These are phyloP conservation scores for Psylliodes chrysocephalus DNA, from an alignment of 2,888 invertebrate genomes.

Conservation along the genomic window DNA sequence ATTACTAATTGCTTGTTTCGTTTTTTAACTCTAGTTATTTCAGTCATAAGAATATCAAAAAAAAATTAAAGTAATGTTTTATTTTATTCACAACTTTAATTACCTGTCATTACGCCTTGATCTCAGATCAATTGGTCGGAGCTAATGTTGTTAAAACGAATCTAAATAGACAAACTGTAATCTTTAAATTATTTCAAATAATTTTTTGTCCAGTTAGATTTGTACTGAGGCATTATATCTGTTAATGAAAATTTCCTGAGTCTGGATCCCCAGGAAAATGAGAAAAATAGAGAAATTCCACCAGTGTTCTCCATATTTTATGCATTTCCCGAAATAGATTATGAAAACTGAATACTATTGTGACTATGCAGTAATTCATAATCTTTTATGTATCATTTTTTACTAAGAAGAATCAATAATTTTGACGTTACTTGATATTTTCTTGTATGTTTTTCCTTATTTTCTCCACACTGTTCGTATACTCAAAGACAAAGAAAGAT, in stretches of 20 bases:
- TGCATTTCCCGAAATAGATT: not conserved
- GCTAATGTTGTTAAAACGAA: not conserved
- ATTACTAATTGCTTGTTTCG: no score
- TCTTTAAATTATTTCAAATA: not conserved
- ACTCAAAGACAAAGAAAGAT: no score
- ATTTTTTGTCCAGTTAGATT: not conserved
- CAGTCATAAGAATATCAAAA: not conserved
- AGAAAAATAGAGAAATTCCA: slow-evolving; percentile 4
- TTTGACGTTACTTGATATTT: no score
- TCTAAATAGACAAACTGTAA: not conserved
- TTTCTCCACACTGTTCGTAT: no score
- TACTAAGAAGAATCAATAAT: no score
- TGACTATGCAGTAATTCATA: no score
- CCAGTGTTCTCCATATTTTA: not conserved
- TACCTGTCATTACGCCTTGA: not conserved
- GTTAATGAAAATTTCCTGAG: slow-evolving; percentile 7
- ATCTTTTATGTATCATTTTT: no score
- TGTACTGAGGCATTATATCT: no score
- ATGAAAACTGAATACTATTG: no score
- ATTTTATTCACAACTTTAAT: not conserved
- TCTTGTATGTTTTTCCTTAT: no score
- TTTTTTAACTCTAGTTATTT: no score
- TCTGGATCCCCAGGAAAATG: not conserved
- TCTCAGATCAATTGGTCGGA: not conserved
- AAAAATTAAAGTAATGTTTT: not conserved